Base-by-base conservation (phyloP, 35 echinoderm and acorn worm genomes). In the Lytechinus pictus region DNA sequence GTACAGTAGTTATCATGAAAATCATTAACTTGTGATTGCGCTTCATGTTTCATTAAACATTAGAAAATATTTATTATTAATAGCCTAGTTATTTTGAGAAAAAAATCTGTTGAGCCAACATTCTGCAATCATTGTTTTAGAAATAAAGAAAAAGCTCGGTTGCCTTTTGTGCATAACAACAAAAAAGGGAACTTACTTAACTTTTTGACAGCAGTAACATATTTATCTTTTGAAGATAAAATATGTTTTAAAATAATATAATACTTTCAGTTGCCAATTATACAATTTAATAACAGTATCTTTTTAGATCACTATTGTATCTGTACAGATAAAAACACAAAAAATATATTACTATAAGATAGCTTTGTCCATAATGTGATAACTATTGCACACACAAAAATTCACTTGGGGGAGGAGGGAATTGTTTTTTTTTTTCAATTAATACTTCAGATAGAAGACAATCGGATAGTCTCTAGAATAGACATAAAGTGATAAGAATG, bases 351-450 rank as follows among this genome's bases (percentile, higher is more conserved):
- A 1, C 5, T 71, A 79, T 10, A 60, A 60, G 9, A 12, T 12
- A 12, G 10, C 16, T 60, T 24, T 79, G 66, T 79, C 66, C 66
- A 79, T 24, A n/a, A 79, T 79, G 16, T 79, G 66, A n/a, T 6
- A 79, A 79, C 66, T 79, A 79, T 79, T 79, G 66, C 66, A 79
- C 66, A 79, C 66, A 79, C 66, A 79, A 19, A 79, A n/a, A 79
- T n/a, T 19, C 16, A 79, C 16, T 21, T 1, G 61, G 61, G 11
- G 24, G 4, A 79, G 19, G n/a, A n/a, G n/a, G n/a, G n/a, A n/a
- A n/a, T n/a, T 24, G n/a, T 19, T 79, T 24, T 79, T 24, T 79
- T 7, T 5, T 79, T 79, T 79, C 66, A 79, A 79, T 79, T n/a
- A 79, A 7, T 24, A 79, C 66, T 58, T 2, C 56, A 9, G 13